A percentile compares a stretch with the other conserved stretches of the same genome.
These are phyloP conservation scores for Schlechtendalia chinensis DNA, from an alignment of 1,140 invertebrate species.

Conservation along the genomic window DNA sequence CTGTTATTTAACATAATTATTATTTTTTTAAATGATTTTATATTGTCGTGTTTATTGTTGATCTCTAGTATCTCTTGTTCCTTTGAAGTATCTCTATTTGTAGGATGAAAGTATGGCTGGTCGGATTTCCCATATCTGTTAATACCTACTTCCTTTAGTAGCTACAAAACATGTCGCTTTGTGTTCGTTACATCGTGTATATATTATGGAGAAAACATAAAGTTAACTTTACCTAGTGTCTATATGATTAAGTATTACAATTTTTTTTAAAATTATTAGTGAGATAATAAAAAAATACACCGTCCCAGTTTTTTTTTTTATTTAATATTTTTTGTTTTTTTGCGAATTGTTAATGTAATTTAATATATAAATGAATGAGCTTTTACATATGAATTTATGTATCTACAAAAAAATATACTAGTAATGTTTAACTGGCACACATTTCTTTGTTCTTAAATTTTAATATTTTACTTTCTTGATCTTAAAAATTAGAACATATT, in stretches of 20 bases:
- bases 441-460: constrained; percentile 6
- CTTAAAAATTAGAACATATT: neutral
- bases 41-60: constrained; percentile 35
- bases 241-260: constrained; percentile 20
- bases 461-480: constrained; percentile 20
- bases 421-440: constrained; percentile 4
- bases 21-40: constrained; percentile 28
- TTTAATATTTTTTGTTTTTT: constrained; percentile 13
- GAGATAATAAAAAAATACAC: constrained; percentile 40
- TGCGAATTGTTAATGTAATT: constrained; percentile 15
- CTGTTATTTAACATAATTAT: constrained; percentile 38
- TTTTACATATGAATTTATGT: constrained; percentile 34
- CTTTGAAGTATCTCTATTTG: constrained; percentile 30
- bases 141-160: constrained; percentile 29
- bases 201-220: constrained; percentile 17
- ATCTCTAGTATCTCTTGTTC: constrained; percentile 48
- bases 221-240: constrained; percentile 17
- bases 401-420: neutral
- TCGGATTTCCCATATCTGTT: constrained; percentile 41
- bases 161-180: constrained; percentile 33
- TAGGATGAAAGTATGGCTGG: constrained; percentile 24
- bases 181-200: constrained; percentile 33
- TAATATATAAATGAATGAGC: constrained; percentile 30
- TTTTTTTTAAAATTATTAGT: constrained; percentile 20
- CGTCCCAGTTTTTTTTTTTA: constrained; percentile 37